Percentiles rank a stretch among this genome's conserved stretches.
phyloP scores from a whole-genome alignment of 2,797 vertebrate genomes.

The Tympanoctomys barrerae region DNA sequence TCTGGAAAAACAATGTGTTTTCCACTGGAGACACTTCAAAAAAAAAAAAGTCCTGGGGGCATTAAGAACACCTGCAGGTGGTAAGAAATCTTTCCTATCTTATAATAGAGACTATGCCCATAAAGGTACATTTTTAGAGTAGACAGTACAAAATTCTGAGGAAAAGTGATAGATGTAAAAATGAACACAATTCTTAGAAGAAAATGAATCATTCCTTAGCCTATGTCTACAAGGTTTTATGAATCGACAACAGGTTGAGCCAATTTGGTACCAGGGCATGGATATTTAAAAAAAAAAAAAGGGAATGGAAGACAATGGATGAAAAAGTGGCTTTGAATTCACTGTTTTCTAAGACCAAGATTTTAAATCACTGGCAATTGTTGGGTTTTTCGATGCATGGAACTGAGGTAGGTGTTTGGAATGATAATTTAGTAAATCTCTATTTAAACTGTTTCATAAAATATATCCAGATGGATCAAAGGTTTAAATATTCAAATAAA shows the following conservation, averaged over 20 bases:
- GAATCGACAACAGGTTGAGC: not conserved
- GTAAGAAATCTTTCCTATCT: not conserved
- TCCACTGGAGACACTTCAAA: not conserved
- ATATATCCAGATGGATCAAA: not conserved
- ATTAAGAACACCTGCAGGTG: not conserved
- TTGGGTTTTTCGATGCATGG: not conserved
- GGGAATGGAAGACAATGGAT: not conserved
- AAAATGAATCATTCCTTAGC: not conserved
- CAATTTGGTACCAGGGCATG: not conserved
- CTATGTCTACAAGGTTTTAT: not conserved
- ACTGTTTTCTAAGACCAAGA: not conserved
- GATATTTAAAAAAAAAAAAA: not conserved
- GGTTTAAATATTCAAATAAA: constrained; percentile 53
- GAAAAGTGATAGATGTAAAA: not conserved
- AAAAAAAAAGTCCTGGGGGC: not conserved
- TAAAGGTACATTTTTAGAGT: not conserved
- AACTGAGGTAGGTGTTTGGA: constrained; percentile 52
- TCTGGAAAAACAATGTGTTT: not conserved
- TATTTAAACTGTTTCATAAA: not conserved
- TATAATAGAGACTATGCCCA: not conserved
- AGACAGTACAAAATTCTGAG: not conserved
- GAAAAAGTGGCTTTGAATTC: not conserved
- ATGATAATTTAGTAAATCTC: constrained; percentile 2
- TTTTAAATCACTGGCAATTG: constrained; percentile 25
- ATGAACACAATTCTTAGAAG: not conserved